A percentile compares a stretch with the other conserved stretches of the same genome.
Evolutionary conservation across 2,797 vertebrate species (phyloP).

Genomic region (Cynopterus sphinx): DNA sequence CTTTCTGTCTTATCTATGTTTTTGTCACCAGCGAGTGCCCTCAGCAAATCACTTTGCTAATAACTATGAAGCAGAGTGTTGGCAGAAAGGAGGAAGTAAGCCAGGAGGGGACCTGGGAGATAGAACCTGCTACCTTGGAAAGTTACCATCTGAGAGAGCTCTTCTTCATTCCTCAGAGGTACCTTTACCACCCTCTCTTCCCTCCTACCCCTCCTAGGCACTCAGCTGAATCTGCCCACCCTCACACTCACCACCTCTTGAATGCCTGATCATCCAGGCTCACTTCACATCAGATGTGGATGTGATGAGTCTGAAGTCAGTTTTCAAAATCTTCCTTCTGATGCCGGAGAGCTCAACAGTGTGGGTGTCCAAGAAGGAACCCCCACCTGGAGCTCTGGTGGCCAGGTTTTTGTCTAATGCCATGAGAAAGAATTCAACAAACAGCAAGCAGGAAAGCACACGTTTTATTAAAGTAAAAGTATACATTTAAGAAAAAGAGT

Average conservation of each 20-base stretch:
- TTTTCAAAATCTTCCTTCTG: neutral
- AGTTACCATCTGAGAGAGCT: neutral
- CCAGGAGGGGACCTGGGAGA: neutral
- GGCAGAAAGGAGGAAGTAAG: neutral
- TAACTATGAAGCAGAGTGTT: neutral
- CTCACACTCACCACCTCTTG: neutral
- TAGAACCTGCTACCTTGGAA: neutral
- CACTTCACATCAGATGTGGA: neutral
- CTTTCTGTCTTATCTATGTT: neutral
- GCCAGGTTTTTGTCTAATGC: no score
- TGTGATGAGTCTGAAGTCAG: neutral
- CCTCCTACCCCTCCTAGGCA: neutral
- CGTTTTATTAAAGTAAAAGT: no score
- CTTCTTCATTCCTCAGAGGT: neutral
- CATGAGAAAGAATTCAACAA: no score
- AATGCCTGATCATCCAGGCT: neutral
- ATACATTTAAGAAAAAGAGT: no score
- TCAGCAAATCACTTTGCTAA: neutral
- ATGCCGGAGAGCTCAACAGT: no score
- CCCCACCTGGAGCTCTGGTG: no score
- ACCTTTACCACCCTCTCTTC: neutral
- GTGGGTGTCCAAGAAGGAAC: no score
- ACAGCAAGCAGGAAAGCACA: no score
- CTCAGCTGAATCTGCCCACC: neutral
- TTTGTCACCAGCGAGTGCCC: neutral